phyloP scores from a whole-genome alignment of 1,140 invertebrate genomes.

The Leptinotarsa lineolata region DNA sequence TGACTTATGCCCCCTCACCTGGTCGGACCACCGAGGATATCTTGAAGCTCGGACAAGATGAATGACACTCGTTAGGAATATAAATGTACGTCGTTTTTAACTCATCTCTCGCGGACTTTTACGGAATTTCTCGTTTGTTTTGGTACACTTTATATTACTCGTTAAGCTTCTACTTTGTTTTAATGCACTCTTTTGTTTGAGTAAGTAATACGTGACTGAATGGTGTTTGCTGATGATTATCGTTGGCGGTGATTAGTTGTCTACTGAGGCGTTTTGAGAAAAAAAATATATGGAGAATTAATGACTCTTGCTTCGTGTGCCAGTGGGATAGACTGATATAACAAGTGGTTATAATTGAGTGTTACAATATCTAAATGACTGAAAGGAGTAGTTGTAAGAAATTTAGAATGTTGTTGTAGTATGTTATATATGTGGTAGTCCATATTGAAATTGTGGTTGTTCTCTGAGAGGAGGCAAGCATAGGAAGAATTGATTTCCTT shows the following conservation, averaged over 20 bases:
- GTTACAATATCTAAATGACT: too few species aligned
- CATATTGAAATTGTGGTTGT: too few species aligned
- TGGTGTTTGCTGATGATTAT: constrained; percentile 15
- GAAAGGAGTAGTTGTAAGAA: too few species aligned
- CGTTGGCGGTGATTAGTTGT: not conserved
- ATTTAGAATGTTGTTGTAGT: too few species aligned
- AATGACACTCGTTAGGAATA: constrained; percentile 22
- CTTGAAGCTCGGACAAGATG: constrained; percentile 9
- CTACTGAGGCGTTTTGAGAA: not conserved
- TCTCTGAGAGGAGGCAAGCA: too few species aligned
- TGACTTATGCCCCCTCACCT: constrained; percentile 15
- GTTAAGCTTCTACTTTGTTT: constrained; percentile 15
- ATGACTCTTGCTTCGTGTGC: not conserved
- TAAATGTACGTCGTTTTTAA: constrained; percentile 18
- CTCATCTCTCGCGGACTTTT: not conserved
- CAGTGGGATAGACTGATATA: not conserved
- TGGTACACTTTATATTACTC: constrained; percentile 10
- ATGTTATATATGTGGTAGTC: too few species aligned
- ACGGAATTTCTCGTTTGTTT: constrained; percentile 5
- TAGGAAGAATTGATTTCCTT: too few species aligned
- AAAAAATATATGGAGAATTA: not conserved
- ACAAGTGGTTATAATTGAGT: too few species aligned
- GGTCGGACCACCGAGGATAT: constrained; percentile 14
- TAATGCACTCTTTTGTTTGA: constrained; percentile 2
- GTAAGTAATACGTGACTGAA: constrained; percentile 13